Evolutionary conservation across 2,113 vertebrate species (phyloP), one percentile per base, ranked within the genome.

Genomic region (Cariama cristata): DNA sequence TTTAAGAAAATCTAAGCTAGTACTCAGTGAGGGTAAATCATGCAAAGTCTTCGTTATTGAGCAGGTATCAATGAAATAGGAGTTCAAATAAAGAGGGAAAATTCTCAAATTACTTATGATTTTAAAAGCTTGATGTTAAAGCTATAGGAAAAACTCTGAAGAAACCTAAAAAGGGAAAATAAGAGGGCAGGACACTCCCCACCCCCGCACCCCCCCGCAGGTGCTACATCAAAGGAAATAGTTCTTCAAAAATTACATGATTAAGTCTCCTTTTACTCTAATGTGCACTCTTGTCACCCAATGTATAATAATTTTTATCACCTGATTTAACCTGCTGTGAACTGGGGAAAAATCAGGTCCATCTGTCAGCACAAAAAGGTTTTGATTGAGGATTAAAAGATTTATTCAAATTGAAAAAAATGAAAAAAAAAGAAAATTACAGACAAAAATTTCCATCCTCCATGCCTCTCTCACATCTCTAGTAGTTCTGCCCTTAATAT

Each of bases 1-100:
- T 96, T 94, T 96, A 72, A 81, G 45, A 91, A 97, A 96, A 82
- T 94, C 83, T 94, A 93, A 97, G 82, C 68, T 85, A 86, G 28
- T 73, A 89, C 79, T 91, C 87, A 64, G 68, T 79, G 71, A 93
- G 44, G 79, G 8, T 52, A 73, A 80, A 69, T 77, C 32, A 83
- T 63, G 12, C 16, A 63, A 75, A 93, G 7, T 62, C 42, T 67
- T 80, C 53, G 38, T 67, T 62, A 77, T 33, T 50, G 26, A 77
- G 38, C 17, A 92, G 27, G 5, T 69, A 52, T 79, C 84, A 77
- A 84, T 67, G 44, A 91, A 86, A 91, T 20, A 67, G 8, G 95
- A 97, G 58, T 94, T 91, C 79, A 91, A 94, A 79, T 66, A 20
- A 97, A 90, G 60, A 96, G 64, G 47, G 59, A 97, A 95, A 97